These are phyloP conservation scores for Typhlichthys subterraneus DNA, from an alignment of 2,797 vertebrate species.

Conservation along the genomic window DNA sequence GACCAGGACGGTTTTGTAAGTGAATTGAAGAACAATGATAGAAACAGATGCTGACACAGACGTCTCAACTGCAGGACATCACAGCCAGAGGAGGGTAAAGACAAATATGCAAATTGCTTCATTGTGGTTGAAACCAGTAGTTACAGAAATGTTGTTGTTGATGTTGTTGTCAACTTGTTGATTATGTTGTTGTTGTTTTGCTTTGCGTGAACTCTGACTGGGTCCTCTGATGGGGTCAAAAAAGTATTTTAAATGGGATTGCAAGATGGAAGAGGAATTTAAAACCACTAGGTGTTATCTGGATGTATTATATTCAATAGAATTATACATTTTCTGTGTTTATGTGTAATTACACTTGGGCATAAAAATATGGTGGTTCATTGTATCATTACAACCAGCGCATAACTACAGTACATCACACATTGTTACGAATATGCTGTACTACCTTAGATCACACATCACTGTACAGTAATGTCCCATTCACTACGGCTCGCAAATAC, in stretches of 20 bases:
- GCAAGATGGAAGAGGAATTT: no score
- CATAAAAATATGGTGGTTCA: background rate
- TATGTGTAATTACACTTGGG: no score
- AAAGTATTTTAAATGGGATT: no score
- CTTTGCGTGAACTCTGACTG: no score
- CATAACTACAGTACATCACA: background rate
- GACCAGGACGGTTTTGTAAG: conserved; percentile 15
- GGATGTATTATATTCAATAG: no score
- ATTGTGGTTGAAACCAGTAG: no score
- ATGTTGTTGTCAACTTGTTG: no score
- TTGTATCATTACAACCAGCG: background rate
- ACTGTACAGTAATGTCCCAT: conserved; percentile 13
- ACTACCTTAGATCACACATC: conserved; percentile 19
- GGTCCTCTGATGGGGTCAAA: no score
- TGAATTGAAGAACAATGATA: conserved; percentile 40
- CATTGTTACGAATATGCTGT: conserved; percentile 2
- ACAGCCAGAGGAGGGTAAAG: conserved; percentile 10
- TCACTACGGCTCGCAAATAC: conserved; percentile 8
- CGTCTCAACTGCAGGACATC: conserved; percentile 12
- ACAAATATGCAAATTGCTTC: background rate
- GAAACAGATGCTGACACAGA: conserved; percentile 39
- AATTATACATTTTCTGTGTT: no score
- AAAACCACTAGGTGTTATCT: no score
- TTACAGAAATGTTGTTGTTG: no score
- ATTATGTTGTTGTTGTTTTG: no score